Evolutionary conservation across 2,797 vertebrate species (phyloP).

Genomic region (Gallinago nigripennis): DNA sequence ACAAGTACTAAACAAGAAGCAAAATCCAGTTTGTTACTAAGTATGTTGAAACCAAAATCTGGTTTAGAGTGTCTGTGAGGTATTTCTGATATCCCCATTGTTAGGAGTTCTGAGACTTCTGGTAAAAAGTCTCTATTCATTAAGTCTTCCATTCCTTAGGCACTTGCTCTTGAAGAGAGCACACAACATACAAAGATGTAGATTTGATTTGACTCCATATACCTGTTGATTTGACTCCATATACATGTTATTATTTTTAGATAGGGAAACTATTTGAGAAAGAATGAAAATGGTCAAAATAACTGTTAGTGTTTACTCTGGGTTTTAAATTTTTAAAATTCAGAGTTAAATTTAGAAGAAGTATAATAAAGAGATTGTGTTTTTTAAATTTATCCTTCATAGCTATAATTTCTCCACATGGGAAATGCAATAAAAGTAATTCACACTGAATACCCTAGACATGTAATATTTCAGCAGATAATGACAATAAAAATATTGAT

Average conservation of each 20-base stretch:
- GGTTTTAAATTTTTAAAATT: neutral
- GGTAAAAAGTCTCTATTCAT: neutral
- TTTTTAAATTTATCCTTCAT: neutral
- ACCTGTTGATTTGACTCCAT: neutral
- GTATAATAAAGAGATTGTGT: neutral
- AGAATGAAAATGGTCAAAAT: neutral
- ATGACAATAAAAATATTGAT: neutral
- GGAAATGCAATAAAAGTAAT: neutral
- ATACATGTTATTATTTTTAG: neutral
- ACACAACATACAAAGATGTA: neutral
- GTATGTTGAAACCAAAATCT: neutral
- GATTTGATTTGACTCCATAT: neutral
- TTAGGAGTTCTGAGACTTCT: neutral
- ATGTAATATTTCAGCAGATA: neutral
- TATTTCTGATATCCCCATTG: neutral
- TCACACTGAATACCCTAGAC: neutral
- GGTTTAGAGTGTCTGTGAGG: neutral
- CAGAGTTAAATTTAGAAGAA: neutral
- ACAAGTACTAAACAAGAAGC: neutral
- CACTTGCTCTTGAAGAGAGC: neutral
- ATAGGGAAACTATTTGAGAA: neutral
- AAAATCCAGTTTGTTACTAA: neutral
- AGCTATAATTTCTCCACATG: neutral
- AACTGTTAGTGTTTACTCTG: neutral
- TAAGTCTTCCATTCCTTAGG: neutral